A percentile compares a stretch with the other conserved stretches of the same genome.
phyloP scores from a whole-genome alignment of 2,113 vertebrate genomes.

The Chloebia gouldiae region DNA sequence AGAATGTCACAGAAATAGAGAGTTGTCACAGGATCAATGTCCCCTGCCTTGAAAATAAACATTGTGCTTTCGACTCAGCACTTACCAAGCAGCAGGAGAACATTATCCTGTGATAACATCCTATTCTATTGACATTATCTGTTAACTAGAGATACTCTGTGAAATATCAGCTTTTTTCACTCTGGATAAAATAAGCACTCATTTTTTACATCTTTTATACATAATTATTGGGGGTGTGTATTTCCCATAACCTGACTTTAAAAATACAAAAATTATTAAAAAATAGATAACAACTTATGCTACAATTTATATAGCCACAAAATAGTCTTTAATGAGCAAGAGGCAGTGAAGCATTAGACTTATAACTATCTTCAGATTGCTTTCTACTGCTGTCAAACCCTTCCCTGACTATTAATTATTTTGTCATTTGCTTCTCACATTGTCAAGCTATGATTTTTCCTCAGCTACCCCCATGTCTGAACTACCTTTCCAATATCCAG shows the following conservation, averaged over 20 bases:
- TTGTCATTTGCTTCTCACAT: not conserved
- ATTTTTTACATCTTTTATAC: slow-evolving; percentile 6
- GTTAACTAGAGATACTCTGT: slow-evolving; percentile 40
- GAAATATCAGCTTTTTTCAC: slow-evolving; percentile 37
- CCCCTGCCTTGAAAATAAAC: slow-evolving; percentile 60
- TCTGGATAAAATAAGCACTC: not conserved
- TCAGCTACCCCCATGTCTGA: not conserved
- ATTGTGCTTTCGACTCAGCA: slow-evolving; percentile 36
- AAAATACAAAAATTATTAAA: not conserved
- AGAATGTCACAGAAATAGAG: slow-evolving; percentile 38
- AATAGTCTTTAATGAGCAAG: not conserved
- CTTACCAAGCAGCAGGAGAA: slow-evolving; percentile 52
- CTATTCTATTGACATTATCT: slow-evolving; percentile 55
- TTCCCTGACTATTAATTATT: not conserved
- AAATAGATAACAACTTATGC: not conserved
- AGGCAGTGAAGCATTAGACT: not conserved
- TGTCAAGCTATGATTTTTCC: not conserved
- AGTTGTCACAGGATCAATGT: slow-evolving; percentile 47
- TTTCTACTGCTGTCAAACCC: not conserved
- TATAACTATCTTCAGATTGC: not conserved
- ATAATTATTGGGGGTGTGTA: not conserved
- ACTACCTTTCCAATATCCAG: not conserved
- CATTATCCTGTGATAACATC: slow-evolving; percentile 58
- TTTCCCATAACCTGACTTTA: not conserved
- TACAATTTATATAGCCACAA: not conserved